A percentile compares a stretch with the other conserved stretches of the same genome.
Evolutionary conservation across 1,140 invertebrate genomes (phyloP).

Genomic region (Arion vulgaris): DNA sequence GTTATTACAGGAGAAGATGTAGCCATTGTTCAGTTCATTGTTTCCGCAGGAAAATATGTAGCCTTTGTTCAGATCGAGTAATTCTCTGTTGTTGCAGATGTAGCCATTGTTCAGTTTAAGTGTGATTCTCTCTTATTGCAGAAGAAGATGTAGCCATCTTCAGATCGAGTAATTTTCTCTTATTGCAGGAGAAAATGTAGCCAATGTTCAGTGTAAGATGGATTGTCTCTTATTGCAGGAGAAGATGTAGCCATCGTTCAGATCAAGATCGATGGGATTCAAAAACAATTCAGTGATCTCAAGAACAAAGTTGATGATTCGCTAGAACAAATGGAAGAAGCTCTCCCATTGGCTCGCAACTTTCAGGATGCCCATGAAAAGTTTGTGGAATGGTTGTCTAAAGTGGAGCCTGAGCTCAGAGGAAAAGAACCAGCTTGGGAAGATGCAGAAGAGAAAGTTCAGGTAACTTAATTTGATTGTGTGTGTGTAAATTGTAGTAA

Average conservation of each 20-base stretch:
- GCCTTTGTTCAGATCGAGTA: no score
- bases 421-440: slow-evolving; percentile 58
- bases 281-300: slow-evolving; percentile 92
- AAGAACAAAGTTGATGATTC: slow-evolving; percentile 88
- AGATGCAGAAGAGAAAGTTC: slow-evolving; percentile 66
- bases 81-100: no score
- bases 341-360: slow-evolving; percentile 91
- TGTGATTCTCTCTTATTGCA: no score
- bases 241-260: slow-evolving; percentile 62
- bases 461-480: slow-evolving; percentile 58
- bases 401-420: slow-evolving; percentile 86
- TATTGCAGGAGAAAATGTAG: no score
- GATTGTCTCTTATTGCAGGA: slow-evolving; percentile 51
- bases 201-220: slow-evolving; percentile 64
- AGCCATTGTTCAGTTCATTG: no score
- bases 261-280: slow-evolving; percentile 79
- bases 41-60: no score
- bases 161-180: no score
- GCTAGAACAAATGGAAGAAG: slow-evolving; percentile 86
- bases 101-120: no score
- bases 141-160: no score
- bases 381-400: slow-evolving; percentile 93
- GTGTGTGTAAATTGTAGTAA: no score
- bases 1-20: no score
- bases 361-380: slow-evolving; percentile 92